Percentiles rank a stretch among this genome's conserved stretches.
phyloP scores from a whole-genome alignment of 2,113 vertebrate genomes.

The Sterrhoptilus dennistouni region DNA sequence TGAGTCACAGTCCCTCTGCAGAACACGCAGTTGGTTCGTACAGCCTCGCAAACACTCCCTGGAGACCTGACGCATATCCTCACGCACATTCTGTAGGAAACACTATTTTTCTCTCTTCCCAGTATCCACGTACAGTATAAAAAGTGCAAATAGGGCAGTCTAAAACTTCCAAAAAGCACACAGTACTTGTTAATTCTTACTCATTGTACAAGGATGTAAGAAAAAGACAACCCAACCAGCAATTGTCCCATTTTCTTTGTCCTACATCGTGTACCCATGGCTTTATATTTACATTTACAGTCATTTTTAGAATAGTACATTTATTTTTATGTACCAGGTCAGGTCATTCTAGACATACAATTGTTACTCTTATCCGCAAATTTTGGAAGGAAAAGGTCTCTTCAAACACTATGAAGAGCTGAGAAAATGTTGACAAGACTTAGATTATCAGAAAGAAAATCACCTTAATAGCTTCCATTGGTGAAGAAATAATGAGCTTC shows the following conservation, averaged over 20 bases:
- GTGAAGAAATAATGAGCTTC: background rate
- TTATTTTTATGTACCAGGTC: constrained; percentile 27
- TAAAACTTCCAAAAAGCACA: background rate
- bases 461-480: background rate
- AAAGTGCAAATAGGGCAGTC: background rate
- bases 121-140: background rate
- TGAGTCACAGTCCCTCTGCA: background rate
- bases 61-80: background rate
- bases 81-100: background rate
- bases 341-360: background rate
- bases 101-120: background rate
- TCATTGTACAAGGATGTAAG: background rate
- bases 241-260: background rate
- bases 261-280: background rate
- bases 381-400: background rate
- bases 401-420: background rate
- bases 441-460: background rate
- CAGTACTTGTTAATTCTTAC: background rate
- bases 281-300: background rate
- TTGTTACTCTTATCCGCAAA: background rate
- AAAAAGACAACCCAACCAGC: background rate
- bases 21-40: background rate
- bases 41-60: background rate
- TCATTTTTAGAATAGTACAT: constrained; percentile 13
- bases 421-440: background rate